Conservation (phyloP, 2,888 invertebrate genomes). For the Acanthosoma haemorrhoidale region DNA sequence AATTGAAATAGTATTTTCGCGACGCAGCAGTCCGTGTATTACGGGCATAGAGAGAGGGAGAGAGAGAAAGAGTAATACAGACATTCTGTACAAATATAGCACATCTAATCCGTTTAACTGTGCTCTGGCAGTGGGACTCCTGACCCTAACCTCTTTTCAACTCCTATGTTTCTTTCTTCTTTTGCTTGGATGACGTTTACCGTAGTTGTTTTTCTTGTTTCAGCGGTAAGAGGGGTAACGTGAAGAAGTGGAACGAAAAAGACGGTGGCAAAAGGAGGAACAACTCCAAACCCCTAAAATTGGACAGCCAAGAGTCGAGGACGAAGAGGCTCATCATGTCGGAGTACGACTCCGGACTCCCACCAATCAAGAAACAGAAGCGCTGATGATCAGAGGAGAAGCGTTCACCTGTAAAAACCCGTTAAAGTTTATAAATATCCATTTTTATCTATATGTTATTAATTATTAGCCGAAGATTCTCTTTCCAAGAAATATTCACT, state of each 20-base stretch:
- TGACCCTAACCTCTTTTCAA: conserved; percentile 6
- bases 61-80: too few relatives aligned
- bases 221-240: background rate
- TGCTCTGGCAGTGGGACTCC: background rate
- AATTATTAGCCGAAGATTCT: too few relatives aligned
- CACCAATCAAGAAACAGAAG: conserved; percentile 24
- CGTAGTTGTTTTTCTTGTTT: background rate
- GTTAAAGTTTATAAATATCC: too few relatives aligned
- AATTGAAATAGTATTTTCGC: too few relatives aligned
- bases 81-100: too few relatives aligned
- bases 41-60: too few relatives aligned
- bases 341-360: conserved; percentile 34
- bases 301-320: conserved; percentile 22
- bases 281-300: background rate
- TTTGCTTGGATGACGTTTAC: background rate
- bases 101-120: too few relatives aligned
- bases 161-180: background rate
- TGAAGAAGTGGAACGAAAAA: background rate
- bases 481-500: too few relatives aligned
- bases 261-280: background rate
- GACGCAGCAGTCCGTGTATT: too few relatives aligned
- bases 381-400: too few relatives aligned
- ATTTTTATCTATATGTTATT: too few relatives aligned
- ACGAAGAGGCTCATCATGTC: conserved; percentile 33
- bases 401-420: too few relatives aligned